Evolutionary conservation across 2,113 vertebrate species (phyloP).

Genomic region (Pyrgilauda ruficollis): DNA sequence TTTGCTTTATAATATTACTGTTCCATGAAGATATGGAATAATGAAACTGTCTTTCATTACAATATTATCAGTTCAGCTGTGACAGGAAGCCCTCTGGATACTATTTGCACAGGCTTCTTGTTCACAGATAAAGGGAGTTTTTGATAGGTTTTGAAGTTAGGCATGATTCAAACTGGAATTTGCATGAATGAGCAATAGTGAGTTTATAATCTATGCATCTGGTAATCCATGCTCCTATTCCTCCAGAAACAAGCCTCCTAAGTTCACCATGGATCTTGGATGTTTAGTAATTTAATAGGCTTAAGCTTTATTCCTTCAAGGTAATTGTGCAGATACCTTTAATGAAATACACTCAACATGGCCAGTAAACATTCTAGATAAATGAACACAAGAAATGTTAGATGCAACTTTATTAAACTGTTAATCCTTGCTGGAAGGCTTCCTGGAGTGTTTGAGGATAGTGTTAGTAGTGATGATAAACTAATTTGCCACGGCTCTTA

Average conservation of each 20-base stretch:
- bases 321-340: constrained; percentile 66
- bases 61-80: neutral
- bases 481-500: constrained; percentile 70
- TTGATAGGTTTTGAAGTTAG: constrained; percentile 6
- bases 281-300: constrained; percentile 57
- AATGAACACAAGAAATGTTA: constrained; percentile 70
- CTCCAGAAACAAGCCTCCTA: constrained; percentile 36
- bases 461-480: constrained; percentile 68
- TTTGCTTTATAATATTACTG: neutral
- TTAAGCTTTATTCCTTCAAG: constrained; percentile 63
- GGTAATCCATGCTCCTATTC: constrained; percentile 5
- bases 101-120: neutral
- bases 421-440: constrained; percentile 75
- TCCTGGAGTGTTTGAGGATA: constrained; percentile 68
- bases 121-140: constrained; percentile 20
- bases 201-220: constrained; percentile 33
- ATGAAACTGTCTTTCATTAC: neutral
- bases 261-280: constrained; percentile 34
- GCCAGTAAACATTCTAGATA: constrained; percentile 62
- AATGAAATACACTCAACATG: constrained; percentile 48
- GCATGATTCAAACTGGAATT: constrained; percentile 21
- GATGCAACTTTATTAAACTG: constrained; percentile 73
- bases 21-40: neutral
- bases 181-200: constrained; percentile 50
- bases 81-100: constrained; percentile 20